These are phyloP conservation scores for Metopia argyrocephala DNA, from an alignment of 2,888 invertebrate genomes.

Conservation along the genomic window DNA sequence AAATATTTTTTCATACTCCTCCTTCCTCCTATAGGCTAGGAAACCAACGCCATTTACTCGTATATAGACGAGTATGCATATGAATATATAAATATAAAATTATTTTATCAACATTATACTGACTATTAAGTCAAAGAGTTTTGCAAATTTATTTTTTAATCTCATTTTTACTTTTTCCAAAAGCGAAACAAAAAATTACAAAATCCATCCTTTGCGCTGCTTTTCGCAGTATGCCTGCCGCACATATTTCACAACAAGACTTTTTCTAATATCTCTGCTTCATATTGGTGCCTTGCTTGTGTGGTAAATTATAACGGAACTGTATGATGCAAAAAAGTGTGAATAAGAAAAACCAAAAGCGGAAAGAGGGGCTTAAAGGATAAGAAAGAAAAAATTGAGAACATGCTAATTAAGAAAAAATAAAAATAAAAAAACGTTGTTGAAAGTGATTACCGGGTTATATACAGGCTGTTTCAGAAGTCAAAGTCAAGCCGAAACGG, in stretches of 20 bases:
- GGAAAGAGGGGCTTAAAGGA: not conserved
- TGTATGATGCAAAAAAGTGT: not conserved
- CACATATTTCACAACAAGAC: slow-evolving; percentile 8
- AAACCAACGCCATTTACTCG: too few species aligned
- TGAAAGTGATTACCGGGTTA: too few species aligned
- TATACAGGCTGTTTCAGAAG: too few species aligned
- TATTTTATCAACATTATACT: slow-evolving; percentile 56
- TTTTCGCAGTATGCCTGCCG: not conserved
- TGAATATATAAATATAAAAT: slow-evolving; percentile 55
- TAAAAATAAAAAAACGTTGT: slow-evolving; percentile 9
- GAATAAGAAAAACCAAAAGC: not conserved
- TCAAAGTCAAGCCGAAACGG: too few species aligned
- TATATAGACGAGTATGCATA: too few species aligned
- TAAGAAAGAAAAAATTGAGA: slow-evolving; percentile 26
- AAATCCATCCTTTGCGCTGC: not conserved
- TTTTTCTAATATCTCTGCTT: not conserved
- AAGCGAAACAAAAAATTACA: not conserved
- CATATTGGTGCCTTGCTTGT: not conserved
- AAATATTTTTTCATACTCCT: too few species aligned
- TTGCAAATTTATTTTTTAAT: not conserved
- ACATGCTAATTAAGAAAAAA: not conserved
- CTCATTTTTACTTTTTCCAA: not conserved
- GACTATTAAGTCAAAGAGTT: slow-evolving; percentile 47
- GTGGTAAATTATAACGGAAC: slow-evolving; percentile 2
- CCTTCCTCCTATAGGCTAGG: too few species aligned